These are phyloP conservation scores for Epistrophe eligans DNA, from an alignment of 2,888 invertebrate genomes.

Conservation along the genomic window DNA sequence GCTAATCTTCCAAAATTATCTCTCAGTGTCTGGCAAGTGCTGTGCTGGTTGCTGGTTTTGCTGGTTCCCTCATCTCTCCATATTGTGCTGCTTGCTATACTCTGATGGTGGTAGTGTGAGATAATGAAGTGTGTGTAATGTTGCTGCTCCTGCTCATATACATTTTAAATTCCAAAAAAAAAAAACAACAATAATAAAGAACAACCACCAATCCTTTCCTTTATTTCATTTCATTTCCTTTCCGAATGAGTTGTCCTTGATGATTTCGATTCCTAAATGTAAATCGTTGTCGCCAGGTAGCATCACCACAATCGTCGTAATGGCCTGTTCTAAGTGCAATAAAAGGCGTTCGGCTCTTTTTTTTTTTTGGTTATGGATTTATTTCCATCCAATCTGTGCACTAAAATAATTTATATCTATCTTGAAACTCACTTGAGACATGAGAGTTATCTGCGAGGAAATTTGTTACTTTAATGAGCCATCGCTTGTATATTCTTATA, in stretches of 20 bases:
- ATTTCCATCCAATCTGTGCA: slow-evolving; percentile 8
- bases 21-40: slow-evolving; percentile 78
- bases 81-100: slow-evolving; percentile 26
- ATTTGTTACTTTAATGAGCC: slow-evolving; percentile 44
- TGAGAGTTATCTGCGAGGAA: slow-evolving; percentile 25
- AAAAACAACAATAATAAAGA: slow-evolving; percentile 8
- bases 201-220: slow-evolving; percentile 55
- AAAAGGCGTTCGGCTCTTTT: slow-evolving; percentile 46
- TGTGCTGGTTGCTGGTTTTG: slow-evolving; percentile 68
- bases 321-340: slow-evolving; percentile 57
- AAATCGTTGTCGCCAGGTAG: slow-evolving; percentile 69
- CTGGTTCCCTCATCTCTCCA: slow-evolving; percentile 11
- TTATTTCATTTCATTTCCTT: slow-evolving; percentile 50
- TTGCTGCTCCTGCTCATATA: slow-evolving; percentile 27
- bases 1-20: slow-evolving; percentile 79
- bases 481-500: slow-evolving; percentile 16
- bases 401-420: slow-evolving; percentile 41
- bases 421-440: background rate
- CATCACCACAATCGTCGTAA: slow-evolving; percentile 53
- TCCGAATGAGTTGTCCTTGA: slow-evolving; percentile 66
- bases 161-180: background rate
- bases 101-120: slow-evolving; percentile 29
- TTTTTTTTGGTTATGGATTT: slow-evolving; percentile 28
- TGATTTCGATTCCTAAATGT: slow-evolving; percentile 49
- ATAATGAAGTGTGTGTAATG: slow-evolving; percentile 25